A percentile compares a stretch with the other conserved stretches of the same genome.
These are phyloP conservation scores for Varecia variegata DNA, from an alignment of 2,797 vertebrate genomes.

Conservation along the genomic window DNA sequence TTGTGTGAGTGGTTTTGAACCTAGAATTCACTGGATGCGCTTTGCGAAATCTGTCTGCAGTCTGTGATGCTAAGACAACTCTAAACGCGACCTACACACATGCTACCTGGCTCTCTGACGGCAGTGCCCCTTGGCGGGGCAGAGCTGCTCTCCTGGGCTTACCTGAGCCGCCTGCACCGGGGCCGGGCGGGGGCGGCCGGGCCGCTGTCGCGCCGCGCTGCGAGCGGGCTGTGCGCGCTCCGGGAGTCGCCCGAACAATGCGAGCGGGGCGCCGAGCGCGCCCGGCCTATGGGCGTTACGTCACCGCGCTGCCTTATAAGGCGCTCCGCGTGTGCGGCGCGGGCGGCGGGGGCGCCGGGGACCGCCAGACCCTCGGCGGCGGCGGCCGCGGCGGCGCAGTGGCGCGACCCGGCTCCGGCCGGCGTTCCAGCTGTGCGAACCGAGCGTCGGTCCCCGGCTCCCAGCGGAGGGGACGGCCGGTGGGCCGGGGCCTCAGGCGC, in stretches of 20 bases:
- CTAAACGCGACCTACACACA: background rate
- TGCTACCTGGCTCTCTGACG: background rate
- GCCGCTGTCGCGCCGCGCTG: conserved; percentile 13
- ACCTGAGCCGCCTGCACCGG: conserved; percentile 82
- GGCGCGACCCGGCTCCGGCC: conserved; percentile 64
- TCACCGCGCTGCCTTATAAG: conserved; percentile 97
- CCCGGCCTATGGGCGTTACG: conserved; percentile 96
- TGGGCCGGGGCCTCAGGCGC: conserved; percentile 81
- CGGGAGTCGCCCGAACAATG: conserved; percentile 94
- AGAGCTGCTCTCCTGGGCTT: conserved; percentile 77
- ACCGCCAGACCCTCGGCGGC: conserved; percentile 79
- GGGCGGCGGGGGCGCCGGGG: conserved; percentile 77
- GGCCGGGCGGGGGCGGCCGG: conserved; percentile 25
- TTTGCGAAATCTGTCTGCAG: conserved; percentile 56
- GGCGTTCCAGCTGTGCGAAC: conserved; percentile 80
- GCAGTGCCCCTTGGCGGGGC: conserved; percentile 52
- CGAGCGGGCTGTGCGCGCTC: conserved; percentile 90
- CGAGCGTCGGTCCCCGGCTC: conserved; percentile 76
- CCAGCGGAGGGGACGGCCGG: conserved; percentile 78
- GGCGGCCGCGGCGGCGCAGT: conserved; percentile 54
- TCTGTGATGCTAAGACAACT: conserved; percentile 17
- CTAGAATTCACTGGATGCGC: conserved; percentile 10
- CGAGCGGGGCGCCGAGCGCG: conserved; percentile 90
- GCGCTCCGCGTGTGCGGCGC: conserved; percentile 87
- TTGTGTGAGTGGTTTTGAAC: conserved; percentile 32